Conservation (phyloP, 1,140 invertebrate genomes). For the Tetragnatha versicolor region DNA sequence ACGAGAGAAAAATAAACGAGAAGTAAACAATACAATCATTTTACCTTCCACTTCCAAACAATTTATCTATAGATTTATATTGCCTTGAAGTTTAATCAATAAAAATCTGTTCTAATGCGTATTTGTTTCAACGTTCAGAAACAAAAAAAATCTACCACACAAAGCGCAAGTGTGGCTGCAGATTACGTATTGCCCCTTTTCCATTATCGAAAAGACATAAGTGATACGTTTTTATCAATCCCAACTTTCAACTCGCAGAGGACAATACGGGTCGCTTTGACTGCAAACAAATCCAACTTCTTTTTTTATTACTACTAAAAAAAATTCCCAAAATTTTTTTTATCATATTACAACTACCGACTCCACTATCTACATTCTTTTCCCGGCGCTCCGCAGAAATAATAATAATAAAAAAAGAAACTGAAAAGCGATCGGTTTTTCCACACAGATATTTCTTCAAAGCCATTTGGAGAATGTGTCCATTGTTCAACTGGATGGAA, state of each 20-base stretch:
- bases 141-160: too few species aligned
- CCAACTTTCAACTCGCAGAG: neutral
- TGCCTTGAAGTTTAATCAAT: too few species aligned
- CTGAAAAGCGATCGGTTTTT: constrained; percentile 5
- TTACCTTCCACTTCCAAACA: too few species aligned
- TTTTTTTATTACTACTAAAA: too few species aligned
- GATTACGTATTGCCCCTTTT: constrained; percentile 1
- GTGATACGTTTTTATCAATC: constrained; percentile 6
- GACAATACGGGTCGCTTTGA: neutral
- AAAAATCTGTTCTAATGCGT: too few species aligned
- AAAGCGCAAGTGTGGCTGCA: too few species aligned
- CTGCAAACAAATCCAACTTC: constrained; percentile 27
- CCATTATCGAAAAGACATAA: constrained; percentile 49
- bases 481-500: constrained; percentile 51
- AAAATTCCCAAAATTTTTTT: constrained; percentile 15
- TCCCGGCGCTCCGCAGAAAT: neutral
- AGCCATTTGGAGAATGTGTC: constrained; percentile 49
- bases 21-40: too few species aligned
- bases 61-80: too few species aligned
- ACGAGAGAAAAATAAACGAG: too few species aligned
- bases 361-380: neutral
- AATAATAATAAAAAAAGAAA: neutral
- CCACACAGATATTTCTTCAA: constrained; percentile 25
- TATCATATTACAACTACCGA: too few species aligned
- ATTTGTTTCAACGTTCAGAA: too few species aligned